Conservation (phyloP, 2,113 vertebrate species). For the Pteronura brasiliensis region DNA sequence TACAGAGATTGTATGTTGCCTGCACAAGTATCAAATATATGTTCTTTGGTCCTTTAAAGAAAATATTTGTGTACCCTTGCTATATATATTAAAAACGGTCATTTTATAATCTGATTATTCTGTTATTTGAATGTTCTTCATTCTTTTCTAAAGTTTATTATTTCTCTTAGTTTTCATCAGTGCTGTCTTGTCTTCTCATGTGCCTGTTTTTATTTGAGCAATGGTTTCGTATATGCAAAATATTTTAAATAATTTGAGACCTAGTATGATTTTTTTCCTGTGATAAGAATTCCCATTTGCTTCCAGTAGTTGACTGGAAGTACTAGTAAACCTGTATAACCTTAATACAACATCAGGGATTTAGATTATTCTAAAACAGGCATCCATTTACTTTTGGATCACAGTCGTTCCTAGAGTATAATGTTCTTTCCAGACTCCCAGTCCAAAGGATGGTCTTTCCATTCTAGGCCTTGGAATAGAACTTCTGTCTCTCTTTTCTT, state of each 20-base stretch:
- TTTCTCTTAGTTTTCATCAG: background rate
- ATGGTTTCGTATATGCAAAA: background rate
- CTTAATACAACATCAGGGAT: background rate
- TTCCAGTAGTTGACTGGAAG: background rate
- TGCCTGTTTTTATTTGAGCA: background rate
- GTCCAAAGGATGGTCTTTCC: background rate
- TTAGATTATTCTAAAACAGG: background rate
- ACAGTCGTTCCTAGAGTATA: background rate
- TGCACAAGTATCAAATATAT: background rate
- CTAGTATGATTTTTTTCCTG: background rate
- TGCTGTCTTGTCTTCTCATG: background rate
- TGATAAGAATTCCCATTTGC: background rate
- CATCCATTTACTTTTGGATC: background rate
- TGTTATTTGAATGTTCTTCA: background rate
- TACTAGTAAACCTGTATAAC: background rate
- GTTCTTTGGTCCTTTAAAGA: background rate
- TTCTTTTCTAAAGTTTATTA: background rate
- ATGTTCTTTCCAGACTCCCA: background rate
- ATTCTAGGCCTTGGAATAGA: background rate
- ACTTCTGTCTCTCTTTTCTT: background rate
- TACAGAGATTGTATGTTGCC: background rate
- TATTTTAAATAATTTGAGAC: background rate
- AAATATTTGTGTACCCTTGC: background rate
- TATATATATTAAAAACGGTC: background rate
- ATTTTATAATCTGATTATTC: background rate